Conservation (phyloP, 1,140 invertebrate genomes). For the Teleopsis dalmanni region DNA sequence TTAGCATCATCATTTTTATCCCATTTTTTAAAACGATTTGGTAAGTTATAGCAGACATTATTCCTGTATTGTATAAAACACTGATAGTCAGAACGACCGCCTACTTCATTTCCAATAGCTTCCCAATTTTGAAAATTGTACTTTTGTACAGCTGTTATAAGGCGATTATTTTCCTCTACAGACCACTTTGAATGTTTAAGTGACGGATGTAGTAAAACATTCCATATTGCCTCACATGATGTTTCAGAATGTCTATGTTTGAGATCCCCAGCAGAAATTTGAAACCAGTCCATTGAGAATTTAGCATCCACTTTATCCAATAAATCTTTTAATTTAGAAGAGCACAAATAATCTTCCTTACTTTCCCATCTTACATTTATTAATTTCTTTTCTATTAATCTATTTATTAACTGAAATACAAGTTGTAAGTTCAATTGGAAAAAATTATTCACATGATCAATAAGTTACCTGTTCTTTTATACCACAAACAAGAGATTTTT, state of each 20-base stretch:
- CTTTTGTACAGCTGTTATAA: conserved; percentile 46
- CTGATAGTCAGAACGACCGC: conserved; percentile 55
- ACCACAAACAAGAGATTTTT: conserved; percentile 28
- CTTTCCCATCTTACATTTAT: no score
- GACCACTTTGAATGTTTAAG: conserved; percentile 57
- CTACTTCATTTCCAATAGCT: conserved; percentile 50
- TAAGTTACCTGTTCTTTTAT: conserved; percentile 41
- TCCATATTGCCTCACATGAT: conserved; percentile 58
- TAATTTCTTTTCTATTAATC: no score
- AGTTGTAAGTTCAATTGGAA: no score
- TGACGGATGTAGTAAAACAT: conserved; percentile 56
- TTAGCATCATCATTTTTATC: conserved; percentile 52
- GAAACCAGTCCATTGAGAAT: conserved; percentile 36
- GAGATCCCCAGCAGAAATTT: conserved; percentile 45
- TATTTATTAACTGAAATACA: no score
- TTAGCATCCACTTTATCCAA: conserved; percentile 15
- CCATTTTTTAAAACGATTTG: conserved; percentile 47
- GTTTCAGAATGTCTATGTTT: conserved; percentile 46
- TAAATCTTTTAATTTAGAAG: conserved; percentile 8
- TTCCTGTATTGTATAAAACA: conserved; percentile 58
- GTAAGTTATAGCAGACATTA: conserved; percentile 29
- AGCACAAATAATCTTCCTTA: no score
- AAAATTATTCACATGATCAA: no score
- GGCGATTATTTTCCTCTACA: conserved; percentile 48
- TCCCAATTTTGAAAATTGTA: conserved; percentile 57